Conservation (phyloP, 2,888 invertebrate genomes). For the Chymomyza amoena region DNA sequence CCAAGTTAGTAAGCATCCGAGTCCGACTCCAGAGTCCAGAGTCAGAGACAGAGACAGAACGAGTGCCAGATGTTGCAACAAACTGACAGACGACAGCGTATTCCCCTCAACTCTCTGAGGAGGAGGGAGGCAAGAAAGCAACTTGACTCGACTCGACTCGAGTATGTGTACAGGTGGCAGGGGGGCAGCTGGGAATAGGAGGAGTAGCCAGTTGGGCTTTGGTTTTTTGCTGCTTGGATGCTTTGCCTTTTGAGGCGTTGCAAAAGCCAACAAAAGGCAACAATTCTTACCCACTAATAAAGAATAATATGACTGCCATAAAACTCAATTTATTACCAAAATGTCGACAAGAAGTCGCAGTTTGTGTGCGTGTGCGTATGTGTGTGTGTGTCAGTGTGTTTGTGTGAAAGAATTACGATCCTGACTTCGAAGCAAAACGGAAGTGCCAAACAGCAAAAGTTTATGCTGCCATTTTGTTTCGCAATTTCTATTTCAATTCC, state of each 20-base stretch:
- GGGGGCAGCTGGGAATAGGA: not conserved
- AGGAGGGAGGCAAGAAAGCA: not conserved
- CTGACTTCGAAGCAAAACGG: conserved; percentile 25
- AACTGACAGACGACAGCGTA: not conserved
- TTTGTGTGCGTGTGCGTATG: conserved; percentile 16
- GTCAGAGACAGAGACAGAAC: conserved; percentile 8
- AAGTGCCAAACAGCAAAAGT: conserved; percentile 35
- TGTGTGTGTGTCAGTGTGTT: conserved; percentile 11
- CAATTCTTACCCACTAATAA: conserved; percentile 71
- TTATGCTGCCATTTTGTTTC: conserved; percentile 63
- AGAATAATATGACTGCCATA: conserved; percentile 72
- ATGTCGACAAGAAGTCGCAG: conserved; percentile 65
- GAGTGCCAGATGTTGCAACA: conserved; percentile 11
- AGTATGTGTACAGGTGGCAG: conserved; percentile 17
- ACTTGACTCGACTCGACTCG: not conserved
- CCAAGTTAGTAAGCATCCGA: not conserved
- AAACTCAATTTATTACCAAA: conserved; percentile 71
- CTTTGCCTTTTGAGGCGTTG: conserved; percentile 38
- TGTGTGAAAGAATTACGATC: conserved; percentile 58
- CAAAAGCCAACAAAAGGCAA: conserved; percentile 72
- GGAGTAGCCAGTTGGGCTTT: not conserved
- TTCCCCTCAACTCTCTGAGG: not conserved
- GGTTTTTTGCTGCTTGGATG: conserved; percentile 27
- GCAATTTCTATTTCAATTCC: conserved; percentile 62
- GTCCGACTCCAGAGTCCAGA: not conserved